These are phyloP conservation scores for Emydocephalus ijimae DNA, from an alignment of 2,113 vertebrate genomes.

Conservation along the genomic window DNA sequence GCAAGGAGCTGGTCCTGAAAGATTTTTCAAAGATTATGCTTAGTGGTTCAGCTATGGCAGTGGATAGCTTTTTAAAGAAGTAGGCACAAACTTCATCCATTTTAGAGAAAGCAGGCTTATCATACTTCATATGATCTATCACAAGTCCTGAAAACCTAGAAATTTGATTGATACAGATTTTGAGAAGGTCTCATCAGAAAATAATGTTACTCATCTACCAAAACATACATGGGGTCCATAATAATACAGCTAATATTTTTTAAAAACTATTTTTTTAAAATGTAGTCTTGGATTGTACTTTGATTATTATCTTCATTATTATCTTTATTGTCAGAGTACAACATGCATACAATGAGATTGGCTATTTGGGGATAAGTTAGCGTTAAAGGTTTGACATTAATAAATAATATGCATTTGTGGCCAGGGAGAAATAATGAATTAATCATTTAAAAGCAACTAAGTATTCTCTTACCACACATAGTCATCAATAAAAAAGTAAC, in stretches of 20 bases:
- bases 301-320: too few relatives aligned
- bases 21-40: too few relatives aligned
- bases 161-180: not conserved
- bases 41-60: too few relatives aligned
- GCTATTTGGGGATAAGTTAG: not conserved
- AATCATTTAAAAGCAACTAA: not conserved
- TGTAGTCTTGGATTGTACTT: not conserved
- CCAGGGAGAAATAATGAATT: not conserved
- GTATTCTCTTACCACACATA: not conserved
- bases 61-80: too few relatives aligned
- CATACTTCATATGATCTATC: slow-evolving; percentile 48
- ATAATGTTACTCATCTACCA: not conserved
- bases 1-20: too few relatives aligned
- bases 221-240: not conserved
- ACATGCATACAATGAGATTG: too few relatives aligned
- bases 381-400: not conserved
- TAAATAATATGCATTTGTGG: not conserved
- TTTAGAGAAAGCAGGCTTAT: not conserved
- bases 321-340: too few relatives aligned
- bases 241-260: not conserved
- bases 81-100: too few relatives aligned
- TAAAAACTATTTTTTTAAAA: not conserved
- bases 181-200: not conserved
- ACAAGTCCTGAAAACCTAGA: slow-evolving; percentile 27
- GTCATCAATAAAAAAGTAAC: not conserved